Base-by-base conservation (phyloP, 2,888 invertebrate species). In the Azorinus chamasolen region DNA sequence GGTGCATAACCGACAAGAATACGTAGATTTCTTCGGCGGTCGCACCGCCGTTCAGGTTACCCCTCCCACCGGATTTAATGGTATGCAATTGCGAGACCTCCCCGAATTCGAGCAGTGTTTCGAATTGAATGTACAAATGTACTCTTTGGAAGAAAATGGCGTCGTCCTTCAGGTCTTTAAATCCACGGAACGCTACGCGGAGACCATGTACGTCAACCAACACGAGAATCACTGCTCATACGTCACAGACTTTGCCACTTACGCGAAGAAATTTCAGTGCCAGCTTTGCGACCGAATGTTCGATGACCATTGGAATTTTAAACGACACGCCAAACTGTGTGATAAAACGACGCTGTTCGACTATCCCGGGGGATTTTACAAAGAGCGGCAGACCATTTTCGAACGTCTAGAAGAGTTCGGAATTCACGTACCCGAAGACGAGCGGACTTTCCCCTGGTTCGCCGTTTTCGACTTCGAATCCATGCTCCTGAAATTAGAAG, bases 391-490 rank as follows among this genome's bases (percentile, higher is more conserved):
- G n/a, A 43, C 51, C 20, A 12, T 71, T 1, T 74, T 74, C 20
- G 62, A 74, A 4, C 22, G 54, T 39, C 39, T 74, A 43, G 70
- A 74, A 41, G 63, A 54, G 20, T 20, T 61, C 20, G 74, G 68
- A 3, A 71, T 71, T 18, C 22, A 16, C n/a, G 61, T 79, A 16
- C 46, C 70, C 18, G n/a, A 43, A n/a, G 63, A 61, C 18, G 58
- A 70, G 5, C 61, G 74, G 12, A 43, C 61, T 2, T 79, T 53
- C 18, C 61, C 65, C 0, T 79, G 66, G 66, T 74, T 70, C 25
- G 43, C 48, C 41, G 62, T 65, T 16, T 75, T 57, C 27, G 71
- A 79, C 43, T 71, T 69, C 50, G 64, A 75, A 45, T 22, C 53
- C 22, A 69, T 59, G 18, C 57, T 79, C 22, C 32, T 32, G 62